These are phyloP conservation scores for Hecatera dysodea DNA, from an alignment of 2,888 invertebrate genomes.

Conservation along the genomic window DNA sequence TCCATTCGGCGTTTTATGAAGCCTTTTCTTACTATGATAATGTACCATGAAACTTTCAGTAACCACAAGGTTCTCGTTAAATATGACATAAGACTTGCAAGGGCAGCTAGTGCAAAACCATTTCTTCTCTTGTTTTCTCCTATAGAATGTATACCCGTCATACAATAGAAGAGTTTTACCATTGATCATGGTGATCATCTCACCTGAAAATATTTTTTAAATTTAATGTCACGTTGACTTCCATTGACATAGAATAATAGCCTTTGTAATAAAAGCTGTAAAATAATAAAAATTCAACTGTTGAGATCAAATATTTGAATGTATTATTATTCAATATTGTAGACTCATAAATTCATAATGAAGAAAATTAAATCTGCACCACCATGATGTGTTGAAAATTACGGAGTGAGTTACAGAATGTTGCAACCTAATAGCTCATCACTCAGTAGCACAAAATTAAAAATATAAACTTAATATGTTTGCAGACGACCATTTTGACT, in stretches of 20 bases:
- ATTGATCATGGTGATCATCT: slow-evolving; percentile 52
- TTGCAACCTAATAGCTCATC: too few species aligned
- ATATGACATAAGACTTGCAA: slow-evolving; percentile 42
- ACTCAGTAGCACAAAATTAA: too few species aligned
- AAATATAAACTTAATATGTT: too few species aligned
- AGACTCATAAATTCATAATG: not conserved
- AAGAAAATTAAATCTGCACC: not conserved
- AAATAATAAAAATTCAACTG: too few species aligned
- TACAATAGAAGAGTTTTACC: slow-evolving; percentile 47
- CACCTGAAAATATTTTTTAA: slow-evolving; percentile 27
- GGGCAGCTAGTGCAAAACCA: slow-evolving; percentile 52
- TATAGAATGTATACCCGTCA: slow-evolving; percentile 58
- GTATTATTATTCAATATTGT: too few species aligned
- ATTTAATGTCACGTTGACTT: too few species aligned
- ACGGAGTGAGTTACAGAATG: too few species aligned
- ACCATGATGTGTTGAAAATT: too few species aligned
- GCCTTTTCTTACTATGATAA: slow-evolving; percentile 16
- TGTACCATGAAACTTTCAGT: slow-evolving; percentile 15
- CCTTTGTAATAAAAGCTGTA: too few species aligned
- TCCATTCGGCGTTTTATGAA: slow-evolving; percentile 21
- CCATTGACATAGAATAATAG: too few species aligned
- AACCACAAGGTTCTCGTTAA: slow-evolving; percentile 13
- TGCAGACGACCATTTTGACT: slow-evolving; percentile 38
- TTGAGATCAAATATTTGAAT: too few species aligned
- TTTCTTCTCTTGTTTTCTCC: slow-evolving; percentile 20